Conservation (phyloP, 2,797 vertebrate genomes). For the Gorsachius magnificus region DNA sequence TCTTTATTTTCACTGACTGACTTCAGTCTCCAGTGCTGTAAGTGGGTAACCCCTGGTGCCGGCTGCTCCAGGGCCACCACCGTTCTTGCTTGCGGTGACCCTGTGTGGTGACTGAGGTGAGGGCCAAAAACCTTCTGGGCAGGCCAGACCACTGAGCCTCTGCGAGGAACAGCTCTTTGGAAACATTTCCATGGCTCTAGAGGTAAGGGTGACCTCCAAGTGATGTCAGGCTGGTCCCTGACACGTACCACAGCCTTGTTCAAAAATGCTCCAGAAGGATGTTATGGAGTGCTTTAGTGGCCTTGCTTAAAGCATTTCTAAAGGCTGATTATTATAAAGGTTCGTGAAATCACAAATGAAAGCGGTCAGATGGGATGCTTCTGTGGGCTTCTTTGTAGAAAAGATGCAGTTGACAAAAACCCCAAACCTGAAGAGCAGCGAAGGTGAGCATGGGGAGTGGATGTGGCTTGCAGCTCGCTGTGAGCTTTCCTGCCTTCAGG, state of each 20-base stretch:
- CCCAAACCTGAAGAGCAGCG: background rate
- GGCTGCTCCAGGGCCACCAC: background rate
- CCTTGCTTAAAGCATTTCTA: background rate
- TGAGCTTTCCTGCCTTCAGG: background rate
- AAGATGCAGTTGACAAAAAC: background rate
- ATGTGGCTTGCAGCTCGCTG: background rate
- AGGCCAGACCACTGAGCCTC: background rate
- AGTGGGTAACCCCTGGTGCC: background rate
- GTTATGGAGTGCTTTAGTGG: background rate
- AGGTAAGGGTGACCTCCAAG: background rate
- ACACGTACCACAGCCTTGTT: rapidly evolving
- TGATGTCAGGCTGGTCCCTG: background rate
- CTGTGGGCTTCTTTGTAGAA: background rate
- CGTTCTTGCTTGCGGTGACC: background rate
- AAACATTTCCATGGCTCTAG: background rate
- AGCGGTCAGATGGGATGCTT: background rate
- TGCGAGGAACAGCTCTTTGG: background rate
- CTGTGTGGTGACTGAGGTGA: rapidly evolving
- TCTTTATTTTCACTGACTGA: background rate
- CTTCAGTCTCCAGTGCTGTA: background rate
- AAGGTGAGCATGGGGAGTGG: background rate
- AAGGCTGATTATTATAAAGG: background rate
- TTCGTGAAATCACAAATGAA: background rate
- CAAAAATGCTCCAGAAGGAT: background rate
- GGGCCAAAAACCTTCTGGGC: background rate